A percentile compares a stretch with the other conserved stretches of the same genome.
Evolutionary conservation across 2,113 vertebrate genomes (phyloP).

Genomic region (Dasyurus viverrinus): DNA sequence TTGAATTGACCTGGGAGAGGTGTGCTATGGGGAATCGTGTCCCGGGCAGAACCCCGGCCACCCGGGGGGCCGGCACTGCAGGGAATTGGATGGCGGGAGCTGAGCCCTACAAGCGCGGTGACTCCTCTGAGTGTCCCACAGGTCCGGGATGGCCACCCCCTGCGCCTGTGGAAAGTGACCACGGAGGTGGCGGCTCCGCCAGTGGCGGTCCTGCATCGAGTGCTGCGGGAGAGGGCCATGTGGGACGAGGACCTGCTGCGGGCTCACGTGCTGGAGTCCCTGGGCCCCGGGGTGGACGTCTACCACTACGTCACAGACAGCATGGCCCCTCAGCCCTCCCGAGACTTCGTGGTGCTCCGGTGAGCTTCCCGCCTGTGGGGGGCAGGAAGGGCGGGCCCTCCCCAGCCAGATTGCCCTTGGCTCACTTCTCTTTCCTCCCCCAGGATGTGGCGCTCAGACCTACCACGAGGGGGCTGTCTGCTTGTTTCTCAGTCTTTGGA

Average conservation of each 20-base stretch:
- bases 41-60: not conserved
- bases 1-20: not conserved
- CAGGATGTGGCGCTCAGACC: conserved; percentile 88
- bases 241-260: conserved; percentile 93
- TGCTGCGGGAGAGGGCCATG: conserved; percentile 89
- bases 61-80: not conserved
- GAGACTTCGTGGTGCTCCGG: conserved; percentile 90
- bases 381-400: not conserved
- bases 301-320: conserved; percentile 90
- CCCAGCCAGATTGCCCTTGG: not conserved
- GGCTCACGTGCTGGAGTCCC: conserved; percentile 86
- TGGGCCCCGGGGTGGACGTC: conserved; percentile 88
- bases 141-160: conserved; percentile 88
- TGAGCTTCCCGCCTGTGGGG: conserved; percentile 62
- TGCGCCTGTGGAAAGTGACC: conserved; percentile 89
- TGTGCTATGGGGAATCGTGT: not conserved
- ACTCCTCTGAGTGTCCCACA: conserved; percentile 41
- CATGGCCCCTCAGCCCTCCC: conserved; percentile 90
- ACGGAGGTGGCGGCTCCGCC: conserved; percentile 88
- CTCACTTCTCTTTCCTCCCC: not conserved
- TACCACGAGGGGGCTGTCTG: conserved; percentile 85
- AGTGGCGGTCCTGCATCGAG: conserved; percentile 83
- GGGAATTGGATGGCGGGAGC: not conserved
- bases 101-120: not conserved
- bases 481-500: conserved; percentile 88